Evolutionary conservation across 2,113 vertebrate species (phyloP).

Genomic region (Myxocyprinus asiaticus): DNA sequence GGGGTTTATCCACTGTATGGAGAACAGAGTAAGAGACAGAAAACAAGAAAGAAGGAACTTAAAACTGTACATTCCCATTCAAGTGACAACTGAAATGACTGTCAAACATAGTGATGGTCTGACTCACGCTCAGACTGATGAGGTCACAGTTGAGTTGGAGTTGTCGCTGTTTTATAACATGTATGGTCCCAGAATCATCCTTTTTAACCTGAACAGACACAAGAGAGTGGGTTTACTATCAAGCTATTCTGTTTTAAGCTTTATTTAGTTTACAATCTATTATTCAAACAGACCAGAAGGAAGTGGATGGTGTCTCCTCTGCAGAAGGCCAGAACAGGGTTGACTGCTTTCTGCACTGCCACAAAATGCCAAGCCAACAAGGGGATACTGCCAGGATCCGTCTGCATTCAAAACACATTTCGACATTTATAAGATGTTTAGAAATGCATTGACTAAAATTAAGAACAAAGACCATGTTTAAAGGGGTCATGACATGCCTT

Average conservation of each 20-base stretch:
- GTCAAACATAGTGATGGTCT: background rate
- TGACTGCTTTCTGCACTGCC: slow-evolving; percentile 83
- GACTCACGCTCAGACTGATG: slow-evolving; percentile 94
- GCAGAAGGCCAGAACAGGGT: slow-evolving; percentile 94
- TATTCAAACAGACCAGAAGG: slow-evolving; percentile 77
- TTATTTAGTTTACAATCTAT: too few species aligned
- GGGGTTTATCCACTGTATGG: slow-evolving; percentile 91
- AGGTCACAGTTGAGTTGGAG: slow-evolving; percentile 93
- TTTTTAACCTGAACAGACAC: slow-evolving; percentile 84
- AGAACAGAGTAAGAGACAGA: too few species aligned
- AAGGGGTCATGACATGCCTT: too few species aligned
- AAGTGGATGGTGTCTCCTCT: slow-evolving; percentile 93
- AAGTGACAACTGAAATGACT: background rate
- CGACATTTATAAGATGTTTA: background rate
- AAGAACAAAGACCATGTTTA: background rate
- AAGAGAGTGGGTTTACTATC: background rate
- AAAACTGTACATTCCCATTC: background rate
- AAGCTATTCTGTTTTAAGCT: background rate
- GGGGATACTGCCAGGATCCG: slow-evolving; percentile 92
- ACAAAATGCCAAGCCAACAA: slow-evolving; percentile 96
- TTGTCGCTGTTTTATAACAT: slow-evolving; percentile 94
- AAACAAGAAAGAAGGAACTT: background rate
- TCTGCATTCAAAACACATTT: slow-evolving; percentile 68
- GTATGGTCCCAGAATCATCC: slow-evolving; percentile 91
- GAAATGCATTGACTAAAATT: background rate